Percentiles rank a stretch among this genome's conserved stretches.
These are phyloP conservation scores for Notothenia rossii DNA, from an alignment of 2,113 vertebrate genomes.

Conservation along the genomic window DNA sequence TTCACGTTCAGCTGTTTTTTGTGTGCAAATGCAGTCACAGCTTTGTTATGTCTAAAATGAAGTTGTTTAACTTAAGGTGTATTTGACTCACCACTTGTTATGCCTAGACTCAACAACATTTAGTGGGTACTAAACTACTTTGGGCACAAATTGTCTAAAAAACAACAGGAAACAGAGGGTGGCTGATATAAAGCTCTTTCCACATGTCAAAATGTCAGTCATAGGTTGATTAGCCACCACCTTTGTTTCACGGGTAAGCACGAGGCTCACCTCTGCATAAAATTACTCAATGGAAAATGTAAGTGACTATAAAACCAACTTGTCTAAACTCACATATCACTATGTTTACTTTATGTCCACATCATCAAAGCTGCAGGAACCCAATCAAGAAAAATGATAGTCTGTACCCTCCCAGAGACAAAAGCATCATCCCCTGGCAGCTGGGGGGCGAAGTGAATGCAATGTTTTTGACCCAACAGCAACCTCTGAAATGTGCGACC, in stretches of 20 bases:
- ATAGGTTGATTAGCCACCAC: slow-evolving; percentile 63
- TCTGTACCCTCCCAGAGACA: neutral
- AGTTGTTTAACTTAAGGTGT: slow-evolving; percentile 59
- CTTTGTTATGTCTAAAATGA: slow-evolving; percentile 52
- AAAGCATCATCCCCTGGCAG: slow-evolving; percentile 8
- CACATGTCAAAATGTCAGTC: slow-evolving; percentile 75
- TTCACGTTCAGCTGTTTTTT: slow-evolving; percentile 46
- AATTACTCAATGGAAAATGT: slow-evolving; percentile 46
- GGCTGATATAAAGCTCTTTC: slow-evolving; percentile 80
- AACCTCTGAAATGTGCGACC: neutral
- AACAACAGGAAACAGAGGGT: slow-evolving; percentile 85
- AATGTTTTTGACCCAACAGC: neutral
- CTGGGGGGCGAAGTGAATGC: neutral
- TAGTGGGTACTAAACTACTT: slow-evolving; percentile 83
- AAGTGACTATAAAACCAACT: slow-evolving; percentile 31
- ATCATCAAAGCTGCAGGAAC: slow-evolving; percentile 11
- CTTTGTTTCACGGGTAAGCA: slow-evolving; percentile 70
- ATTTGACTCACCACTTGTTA: slow-evolving; percentile 49
- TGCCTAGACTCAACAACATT: slow-evolving; percentile 74
- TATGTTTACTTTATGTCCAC: slow-evolving; percentile 22
- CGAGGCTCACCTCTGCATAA: slow-evolving; percentile 41
- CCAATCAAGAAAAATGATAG: neutral
- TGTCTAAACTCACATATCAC: slow-evolving; percentile 28
- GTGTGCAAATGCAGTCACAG: slow-evolving; percentile 41
- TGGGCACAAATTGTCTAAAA: slow-evolving; percentile 78